These are phyloP conservation scores for Acrocephalus arundinaceus DNA, from an alignment of 2,113 vertebrate species.

Conservation along the genomic window DNA sequence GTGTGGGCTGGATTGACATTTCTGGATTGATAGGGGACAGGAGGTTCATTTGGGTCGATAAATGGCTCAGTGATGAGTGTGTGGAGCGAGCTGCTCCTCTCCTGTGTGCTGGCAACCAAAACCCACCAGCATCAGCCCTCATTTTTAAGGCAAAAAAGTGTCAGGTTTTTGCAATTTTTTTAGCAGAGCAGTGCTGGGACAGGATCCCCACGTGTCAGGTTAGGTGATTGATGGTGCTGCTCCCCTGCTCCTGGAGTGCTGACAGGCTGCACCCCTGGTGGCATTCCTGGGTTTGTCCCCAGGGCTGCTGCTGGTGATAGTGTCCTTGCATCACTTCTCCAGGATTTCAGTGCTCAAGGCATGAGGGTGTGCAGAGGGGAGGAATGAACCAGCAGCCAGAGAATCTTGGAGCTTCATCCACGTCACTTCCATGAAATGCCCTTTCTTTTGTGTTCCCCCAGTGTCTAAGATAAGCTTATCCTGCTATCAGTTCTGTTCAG, in stretches of 20 bases:
- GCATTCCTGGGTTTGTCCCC: background rate
- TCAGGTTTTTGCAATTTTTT: background rate
- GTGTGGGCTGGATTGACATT: background rate
- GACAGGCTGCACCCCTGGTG: background rate
- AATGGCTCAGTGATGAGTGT: background rate
- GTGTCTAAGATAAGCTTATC: background rate
- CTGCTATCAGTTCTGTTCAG: background rate
- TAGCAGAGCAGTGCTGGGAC: background rate
- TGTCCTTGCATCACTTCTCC: background rate
- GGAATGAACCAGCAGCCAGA: background rate
- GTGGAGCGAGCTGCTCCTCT: background rate
- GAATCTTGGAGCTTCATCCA: background rate
- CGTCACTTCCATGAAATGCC: background rate
- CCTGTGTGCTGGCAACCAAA: background rate
- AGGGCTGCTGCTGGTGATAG: background rate
- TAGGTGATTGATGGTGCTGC: background rate
- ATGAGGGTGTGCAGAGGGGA: background rate
- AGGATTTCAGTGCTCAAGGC: background rate
- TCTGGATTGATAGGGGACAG: background rate
- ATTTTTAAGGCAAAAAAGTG: background rate
- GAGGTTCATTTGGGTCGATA: background rate
- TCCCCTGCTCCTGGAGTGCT: background rate
- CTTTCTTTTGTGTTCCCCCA: background rate
- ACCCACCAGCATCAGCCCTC: background rate
- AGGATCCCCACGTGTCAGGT: fast-evolving